phyloP scores from a whole-genome alignment of 1,140 invertebrate genomes.

The Cheumatopsyche charites region DNA sequence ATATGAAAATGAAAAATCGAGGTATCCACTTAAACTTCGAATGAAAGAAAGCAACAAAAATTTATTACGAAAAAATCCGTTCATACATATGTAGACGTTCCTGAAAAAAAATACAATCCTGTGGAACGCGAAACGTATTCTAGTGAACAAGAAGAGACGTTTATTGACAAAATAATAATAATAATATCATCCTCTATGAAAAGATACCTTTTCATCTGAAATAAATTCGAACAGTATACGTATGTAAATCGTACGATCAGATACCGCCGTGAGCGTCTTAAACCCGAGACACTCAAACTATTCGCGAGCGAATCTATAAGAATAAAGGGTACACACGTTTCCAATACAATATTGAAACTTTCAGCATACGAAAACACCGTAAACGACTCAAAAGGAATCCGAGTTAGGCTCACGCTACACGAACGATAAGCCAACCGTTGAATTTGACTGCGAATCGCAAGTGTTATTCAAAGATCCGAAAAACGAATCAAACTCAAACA shows the following conservation, averaged over 20 bases:
- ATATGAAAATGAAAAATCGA: neutral
- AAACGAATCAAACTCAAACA: no score
- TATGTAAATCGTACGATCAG: constrained; percentile 1
- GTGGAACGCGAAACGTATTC: constrained; percentile 2
- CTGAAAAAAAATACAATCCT: neutral
- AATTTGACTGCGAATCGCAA: no score
- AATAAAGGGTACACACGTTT: no score
- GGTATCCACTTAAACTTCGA: no score
- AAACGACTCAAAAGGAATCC: no score
- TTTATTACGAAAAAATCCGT: constrained; percentile 2
- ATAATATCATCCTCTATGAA: neutral
- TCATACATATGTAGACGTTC: no score
- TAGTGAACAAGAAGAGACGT: constrained; percentile 1
- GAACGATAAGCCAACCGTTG: no score
- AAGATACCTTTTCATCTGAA: neutral
- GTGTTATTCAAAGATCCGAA: no score
- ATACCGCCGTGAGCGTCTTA: neutral
- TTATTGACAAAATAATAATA: constrained; percentile 18
- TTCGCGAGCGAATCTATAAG: neutral
- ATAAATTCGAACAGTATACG: neutral
- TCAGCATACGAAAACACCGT: no score
- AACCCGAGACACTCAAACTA: neutral
- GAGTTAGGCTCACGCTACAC: no score
- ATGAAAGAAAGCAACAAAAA: no score
- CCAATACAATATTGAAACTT: no score